These are phyloP conservation scores for Acipenser oxyrinchus DNA, from an alignment of 2,797 vertebrate genomes.

Conservation along the genomic window DNA sequence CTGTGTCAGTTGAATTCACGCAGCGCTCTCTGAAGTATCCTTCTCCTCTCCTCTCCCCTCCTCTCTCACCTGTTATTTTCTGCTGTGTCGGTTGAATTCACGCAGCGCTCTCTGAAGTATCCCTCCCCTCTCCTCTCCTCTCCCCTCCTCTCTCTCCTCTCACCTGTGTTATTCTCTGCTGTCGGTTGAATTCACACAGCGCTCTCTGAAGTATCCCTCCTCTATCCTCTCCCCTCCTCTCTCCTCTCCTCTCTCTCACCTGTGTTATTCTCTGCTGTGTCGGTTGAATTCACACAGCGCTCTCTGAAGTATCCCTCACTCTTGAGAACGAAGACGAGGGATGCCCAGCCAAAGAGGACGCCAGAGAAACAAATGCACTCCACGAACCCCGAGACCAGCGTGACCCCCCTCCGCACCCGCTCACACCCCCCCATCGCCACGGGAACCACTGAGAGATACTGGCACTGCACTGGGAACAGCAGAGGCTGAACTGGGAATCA, in stretches of 20 bases:
- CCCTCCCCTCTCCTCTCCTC: too few species aligned
- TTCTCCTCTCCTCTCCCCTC: too few species aligned
- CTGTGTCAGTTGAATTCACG: too few species aligned
- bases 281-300: constrained; percentile 55
- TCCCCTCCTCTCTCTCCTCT: not conserved
- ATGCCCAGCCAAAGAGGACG: constrained; percentile 80
- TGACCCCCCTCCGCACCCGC: constrained; percentile 49
- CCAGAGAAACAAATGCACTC: constrained; percentile 84
- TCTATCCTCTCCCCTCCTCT: too few species aligned
- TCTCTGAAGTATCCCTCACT: constrained; percentile 64
- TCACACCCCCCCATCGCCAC: constrained; percentile 22
- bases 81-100: too few species aligned
- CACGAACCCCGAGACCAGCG: constrained; percentile 69
- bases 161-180: constrained; percentile 29
- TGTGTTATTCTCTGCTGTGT: not conserved
- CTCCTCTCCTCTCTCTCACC: constrained; percentile 32
- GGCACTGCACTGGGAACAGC: too few species aligned
- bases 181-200: constrained; percentile 53
- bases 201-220: constrained; percentile 66
- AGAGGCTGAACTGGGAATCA: too few species aligned
- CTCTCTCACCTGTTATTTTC: too few species aligned
- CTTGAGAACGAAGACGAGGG: constrained; percentile 81
- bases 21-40: too few species aligned
- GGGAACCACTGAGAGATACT: too few species aligned
- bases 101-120: too few species aligned